phyloP scores from a whole-genome alignment of 2,888 invertebrate genomes.

The Leptopilina drosophilae region DNA sequence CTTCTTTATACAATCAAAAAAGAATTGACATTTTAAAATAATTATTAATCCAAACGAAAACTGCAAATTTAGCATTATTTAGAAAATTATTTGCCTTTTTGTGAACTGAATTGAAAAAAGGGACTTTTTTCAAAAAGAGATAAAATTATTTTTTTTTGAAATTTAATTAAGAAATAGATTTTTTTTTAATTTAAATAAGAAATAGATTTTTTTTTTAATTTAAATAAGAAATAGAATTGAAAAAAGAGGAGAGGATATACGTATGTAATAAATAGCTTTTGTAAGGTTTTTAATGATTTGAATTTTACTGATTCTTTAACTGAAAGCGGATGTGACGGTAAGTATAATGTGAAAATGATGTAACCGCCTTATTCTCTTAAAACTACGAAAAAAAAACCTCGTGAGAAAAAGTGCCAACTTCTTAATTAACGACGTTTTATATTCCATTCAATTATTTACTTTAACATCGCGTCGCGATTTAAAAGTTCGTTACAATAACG shows the following conservation, averaged over 20 bases:
- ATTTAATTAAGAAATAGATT: too few relatives aligned
- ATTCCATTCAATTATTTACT: slow-evolving; percentile 17
- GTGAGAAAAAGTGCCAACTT: slow-evolving; percentile 12
- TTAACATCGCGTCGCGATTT: background rate
- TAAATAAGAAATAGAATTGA: too few relatives aligned
- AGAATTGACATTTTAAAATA: background rate
- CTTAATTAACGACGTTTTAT: slow-evolving; percentile 20
- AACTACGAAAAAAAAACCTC: background rate
- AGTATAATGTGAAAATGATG: slow-evolving; percentile 17
- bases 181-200: too few relatives aligned
- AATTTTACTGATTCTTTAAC: background rate
- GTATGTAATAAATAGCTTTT: background rate
- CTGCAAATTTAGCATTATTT: background rate
- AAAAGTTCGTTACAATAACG: slow-evolving; percentile 4
- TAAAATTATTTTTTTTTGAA: too few relatives aligned
- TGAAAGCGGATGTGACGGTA: slow-evolving; percentile 15
- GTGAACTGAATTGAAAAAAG: too few relatives aligned
- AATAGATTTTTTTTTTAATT: too few relatives aligned
- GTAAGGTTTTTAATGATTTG: slow-evolving; percentile 6
- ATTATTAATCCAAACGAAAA: too few relatives aligned
- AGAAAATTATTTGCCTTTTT: too few relatives aligned
- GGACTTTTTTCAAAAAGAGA: too few relatives aligned
- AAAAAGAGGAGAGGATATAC: too few relatives aligned
- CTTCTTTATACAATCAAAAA: background rate
- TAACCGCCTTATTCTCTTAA: slow-evolving; percentile 8